Conservation (phyloP, 2,113 vertebrate species). For the Mohoua ochrocephala region DNA sequence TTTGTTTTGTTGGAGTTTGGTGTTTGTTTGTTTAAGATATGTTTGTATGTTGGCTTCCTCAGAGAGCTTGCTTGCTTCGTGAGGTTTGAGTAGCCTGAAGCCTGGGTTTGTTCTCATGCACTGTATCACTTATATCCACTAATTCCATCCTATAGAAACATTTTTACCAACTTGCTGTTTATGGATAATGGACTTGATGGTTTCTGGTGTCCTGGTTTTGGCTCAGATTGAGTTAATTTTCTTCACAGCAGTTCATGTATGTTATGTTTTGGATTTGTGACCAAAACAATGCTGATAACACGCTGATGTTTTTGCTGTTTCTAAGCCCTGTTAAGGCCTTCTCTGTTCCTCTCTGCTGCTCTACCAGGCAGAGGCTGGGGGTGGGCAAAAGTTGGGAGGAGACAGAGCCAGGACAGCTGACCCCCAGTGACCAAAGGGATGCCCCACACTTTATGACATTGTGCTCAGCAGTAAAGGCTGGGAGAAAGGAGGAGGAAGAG, state of each 20-base stretch:
- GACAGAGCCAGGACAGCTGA: background rate
- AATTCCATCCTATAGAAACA: background rate
- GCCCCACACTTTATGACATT: rapidly evolving
- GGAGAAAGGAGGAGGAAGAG: background rate
- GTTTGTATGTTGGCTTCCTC: background rate
- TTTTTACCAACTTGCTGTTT: background rate
- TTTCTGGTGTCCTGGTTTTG: background rate
- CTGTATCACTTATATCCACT: background rate
- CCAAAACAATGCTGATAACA: background rate
- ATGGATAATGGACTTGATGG: background rate
- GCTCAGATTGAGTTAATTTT: background rate
- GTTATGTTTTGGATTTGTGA: background rate
- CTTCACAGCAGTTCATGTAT: background rate
- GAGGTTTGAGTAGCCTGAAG: background rate
- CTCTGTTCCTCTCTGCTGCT: rapidly evolving
- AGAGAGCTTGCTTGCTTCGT: background rate
- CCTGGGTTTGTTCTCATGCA: background rate
- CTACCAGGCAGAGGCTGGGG: background rate
- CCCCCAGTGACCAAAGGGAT: background rate
- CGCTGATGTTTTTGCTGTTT: background rate
- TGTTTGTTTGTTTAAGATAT: background rate
- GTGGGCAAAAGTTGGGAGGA: background rate
- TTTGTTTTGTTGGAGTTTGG: background rate
- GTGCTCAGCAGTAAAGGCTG: background rate
- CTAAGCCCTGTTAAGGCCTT: background rate